These are phyloP conservation scores for Corythaixoides concolor DNA, from an alignment of 2,113 vertebrate species.

Conservation along the genomic window DNA sequence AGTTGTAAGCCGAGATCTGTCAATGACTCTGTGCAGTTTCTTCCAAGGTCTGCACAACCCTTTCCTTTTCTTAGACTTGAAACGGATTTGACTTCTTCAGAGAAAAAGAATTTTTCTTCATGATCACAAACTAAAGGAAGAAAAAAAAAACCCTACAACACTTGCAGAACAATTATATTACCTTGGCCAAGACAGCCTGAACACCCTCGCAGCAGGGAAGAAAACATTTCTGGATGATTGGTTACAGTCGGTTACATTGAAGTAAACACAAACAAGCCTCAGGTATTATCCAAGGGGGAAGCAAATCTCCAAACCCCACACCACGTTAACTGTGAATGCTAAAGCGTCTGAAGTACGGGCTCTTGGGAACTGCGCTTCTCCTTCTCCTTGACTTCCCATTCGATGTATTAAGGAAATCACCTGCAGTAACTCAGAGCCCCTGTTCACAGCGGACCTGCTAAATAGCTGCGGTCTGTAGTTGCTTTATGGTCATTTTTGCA, in stretches of 20 bases:
- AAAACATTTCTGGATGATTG: neutral
- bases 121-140: neutral
- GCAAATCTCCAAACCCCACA: neutral
- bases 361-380: neutral
- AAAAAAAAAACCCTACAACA: neutral
- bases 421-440: neutral
- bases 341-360: neutral
- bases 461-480: neutral
- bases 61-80: neutral
- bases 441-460: neutral
- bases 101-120: neutral
- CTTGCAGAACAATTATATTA: neutral
- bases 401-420: neutral
- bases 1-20: neutral
- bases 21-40: neutral
- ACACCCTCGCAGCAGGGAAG: neutral
- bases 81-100: neutral
- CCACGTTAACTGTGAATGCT: slow-evolving; percentile 32
- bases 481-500: slow-evolving; percentile 24
- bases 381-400: neutral
- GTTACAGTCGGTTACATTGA: neutral
- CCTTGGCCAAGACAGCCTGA: neutral
- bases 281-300: slow-evolving; percentile 21
- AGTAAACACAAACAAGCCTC: slow-evolving; percentile 29
- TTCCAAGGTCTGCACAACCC: neutral